A percentile compares a stretch with the other conserved stretches of the same genome.
phyloP scores from a whole-genome alignment of 2,797 vertebrate genomes.

The Notamacropus eugenii region DNA sequence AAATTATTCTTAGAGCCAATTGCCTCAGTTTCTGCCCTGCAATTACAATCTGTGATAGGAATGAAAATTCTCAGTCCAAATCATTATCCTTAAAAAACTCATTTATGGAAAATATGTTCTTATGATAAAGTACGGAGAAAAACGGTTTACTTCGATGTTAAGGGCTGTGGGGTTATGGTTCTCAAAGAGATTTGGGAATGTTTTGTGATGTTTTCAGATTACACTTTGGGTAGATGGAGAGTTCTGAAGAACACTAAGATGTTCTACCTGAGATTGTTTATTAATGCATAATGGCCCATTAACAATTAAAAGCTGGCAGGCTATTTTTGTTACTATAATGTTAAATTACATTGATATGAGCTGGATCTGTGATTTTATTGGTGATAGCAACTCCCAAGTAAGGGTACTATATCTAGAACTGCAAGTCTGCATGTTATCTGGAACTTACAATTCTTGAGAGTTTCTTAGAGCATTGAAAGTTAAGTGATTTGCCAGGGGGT shows the following conservation, averaged over 20 bases:
- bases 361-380: not conserved
- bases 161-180: constrained; percentile 25
- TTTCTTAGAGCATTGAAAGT: not conserved
- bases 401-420: not conserved
- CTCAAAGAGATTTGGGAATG: not conserved
- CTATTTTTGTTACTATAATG: not conserved
- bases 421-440: not conserved
- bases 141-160: not conserved
- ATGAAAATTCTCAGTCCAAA: not conserved
- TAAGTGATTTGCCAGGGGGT: not conserved
- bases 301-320: not conserved
- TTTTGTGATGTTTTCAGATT: constrained; percentile 46
- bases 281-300: not conserved
- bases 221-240: constrained; percentile 7
- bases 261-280: not conserved
- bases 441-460: not conserved
- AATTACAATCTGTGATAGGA: constrained; percentile 5
- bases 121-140: constrained; percentile 29
- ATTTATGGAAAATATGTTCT: constrained; percentile 38
- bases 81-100: not conserved
- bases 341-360: not conserved
- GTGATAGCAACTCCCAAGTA: not conserved
- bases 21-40: constrained; percentile 25
- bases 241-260: not conserved
- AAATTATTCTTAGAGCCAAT: not conserved